Percentiles rank a stretch among this genome's conserved stretches.
Evolutionary conservation across 2,113 vertebrate genomes (phyloP).

Genomic region (Agapornis roseicollis): DNA sequence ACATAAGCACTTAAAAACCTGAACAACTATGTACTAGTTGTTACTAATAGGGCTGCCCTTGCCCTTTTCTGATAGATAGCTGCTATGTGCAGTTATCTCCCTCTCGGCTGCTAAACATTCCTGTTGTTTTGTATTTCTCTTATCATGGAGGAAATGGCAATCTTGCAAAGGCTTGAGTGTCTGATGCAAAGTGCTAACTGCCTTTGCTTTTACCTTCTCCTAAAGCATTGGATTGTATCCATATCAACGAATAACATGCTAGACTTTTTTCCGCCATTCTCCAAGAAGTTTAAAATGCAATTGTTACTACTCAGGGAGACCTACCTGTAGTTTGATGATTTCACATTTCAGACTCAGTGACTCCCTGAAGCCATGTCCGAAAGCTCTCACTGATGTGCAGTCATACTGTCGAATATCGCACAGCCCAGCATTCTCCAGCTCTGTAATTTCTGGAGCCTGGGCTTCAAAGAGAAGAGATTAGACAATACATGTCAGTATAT

Average conservation of each 20-base stretch:
- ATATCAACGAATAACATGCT: neutral
- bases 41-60: neutral
- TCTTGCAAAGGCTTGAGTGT: neutral
- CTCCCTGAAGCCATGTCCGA: conserved; percentile 83
- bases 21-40: neutral
- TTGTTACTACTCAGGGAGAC: neutral
- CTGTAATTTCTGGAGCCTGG: conserved; percentile 84
- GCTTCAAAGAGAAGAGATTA: conserved; percentile 72
- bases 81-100: neutral
- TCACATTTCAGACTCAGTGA: conserved; percentile 85
- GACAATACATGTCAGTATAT: neutral
- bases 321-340: conserved; percentile 87
- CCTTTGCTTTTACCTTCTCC: conserved; percentile 12
- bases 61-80: conserved; percentile 14
- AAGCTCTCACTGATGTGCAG: conserved; percentile 79
- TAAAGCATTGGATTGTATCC: neutral
- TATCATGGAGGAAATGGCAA: neutral
- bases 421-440: conserved; percentile 82
- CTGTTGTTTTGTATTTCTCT: conserved; percentile 19
- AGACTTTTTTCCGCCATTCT: neutral
- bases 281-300: neutral
- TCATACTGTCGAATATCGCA: conserved; percentile 79
- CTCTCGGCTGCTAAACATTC: neutral
- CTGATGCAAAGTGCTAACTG: neutral
- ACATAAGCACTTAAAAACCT: neutral